Percentiles rank a stretch among this genome's conserved stretches.
Conservation (phyloP, 2,888 invertebrate genomes). For the Balanococcus diminutus region DNA sequence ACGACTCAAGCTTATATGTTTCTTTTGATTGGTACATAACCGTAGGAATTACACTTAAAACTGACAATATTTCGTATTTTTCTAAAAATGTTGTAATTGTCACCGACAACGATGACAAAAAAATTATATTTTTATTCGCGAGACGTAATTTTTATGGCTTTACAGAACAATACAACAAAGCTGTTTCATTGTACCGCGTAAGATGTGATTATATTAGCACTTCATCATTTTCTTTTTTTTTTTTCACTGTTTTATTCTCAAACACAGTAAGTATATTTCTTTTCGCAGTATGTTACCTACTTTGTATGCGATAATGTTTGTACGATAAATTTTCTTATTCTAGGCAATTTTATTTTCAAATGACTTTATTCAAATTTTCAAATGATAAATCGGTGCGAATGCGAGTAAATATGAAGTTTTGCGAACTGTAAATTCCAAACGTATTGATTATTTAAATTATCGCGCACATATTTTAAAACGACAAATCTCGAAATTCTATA, state of each 20-base stretch:
- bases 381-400: constrained; percentile 13
- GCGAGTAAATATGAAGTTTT: background rate
- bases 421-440: background rate
- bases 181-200: constrained; percentile 9
- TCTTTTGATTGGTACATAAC: no score
- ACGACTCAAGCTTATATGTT: no score
- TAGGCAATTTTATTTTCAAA: constrained; percentile 1
- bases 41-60: background rate
- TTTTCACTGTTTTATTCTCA: background rate
- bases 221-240: constrained; percentile 4
- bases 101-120: background rate
- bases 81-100: background rate
- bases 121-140: background rate
- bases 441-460: constrained; percentile 23
- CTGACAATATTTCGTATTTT: background rate
- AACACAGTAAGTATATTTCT: background rate
- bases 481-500: background rate
- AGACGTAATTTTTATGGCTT: constrained; percentile 15
- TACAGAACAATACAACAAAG: background rate
- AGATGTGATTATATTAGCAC: constrained; percentile 17
- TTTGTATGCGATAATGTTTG: constrained; percentile 19
- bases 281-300: constrained; percentile 23
- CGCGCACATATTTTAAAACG: background rate
- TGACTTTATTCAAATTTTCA: constrained; percentile 26
- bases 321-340: constrained; percentile 8